Evolutionary conservation across 2,797 vertebrate species (phyloP).

Genomic region (Pempheris klunzingeri): DNA sequence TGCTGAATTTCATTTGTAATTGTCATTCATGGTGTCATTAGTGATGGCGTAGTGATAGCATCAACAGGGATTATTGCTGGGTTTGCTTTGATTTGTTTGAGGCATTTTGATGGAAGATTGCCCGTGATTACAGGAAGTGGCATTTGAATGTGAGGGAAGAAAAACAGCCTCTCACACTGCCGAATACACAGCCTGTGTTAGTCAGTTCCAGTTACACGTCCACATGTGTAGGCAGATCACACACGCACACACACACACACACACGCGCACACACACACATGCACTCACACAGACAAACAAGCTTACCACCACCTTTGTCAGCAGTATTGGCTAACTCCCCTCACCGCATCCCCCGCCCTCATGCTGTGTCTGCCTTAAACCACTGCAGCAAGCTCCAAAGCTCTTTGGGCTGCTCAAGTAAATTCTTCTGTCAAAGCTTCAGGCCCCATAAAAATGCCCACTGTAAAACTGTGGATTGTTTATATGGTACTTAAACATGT

Average conservation of each 20-base stretch:
- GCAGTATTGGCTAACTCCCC: constrained; percentile 75
- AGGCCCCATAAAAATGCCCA: constrained; percentile 46
- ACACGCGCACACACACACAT: constrained; percentile 31
- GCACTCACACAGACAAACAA: constrained; percentile 54
- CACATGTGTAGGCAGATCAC: constrained; percentile 40
- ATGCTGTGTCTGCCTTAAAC: constrained; percentile 68
- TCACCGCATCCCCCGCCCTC: constrained; percentile 45
- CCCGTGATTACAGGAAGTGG: constrained; percentile 48
- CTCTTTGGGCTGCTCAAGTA: constrained; percentile 61
- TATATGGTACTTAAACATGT: constrained; percentile 41
- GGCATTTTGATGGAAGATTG: constrained; percentile 55
- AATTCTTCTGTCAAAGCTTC: constrained; percentile 73
- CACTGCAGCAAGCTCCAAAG: constrained; percentile 67
- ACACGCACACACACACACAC: constrained; percentile 4
- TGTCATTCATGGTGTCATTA: constrained; percentile 35
- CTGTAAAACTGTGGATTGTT: constrained; percentile 56
- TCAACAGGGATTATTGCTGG: constrained; percentile 30
- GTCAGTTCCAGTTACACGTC: constrained; percentile 38
- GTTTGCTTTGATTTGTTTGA: constrained; percentile 54
- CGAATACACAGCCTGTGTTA: constrained; percentile 44
- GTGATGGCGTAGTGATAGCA: neutral
- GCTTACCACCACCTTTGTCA: constrained; percentile 74
- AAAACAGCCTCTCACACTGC: constrained; percentile 31
- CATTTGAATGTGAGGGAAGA: constrained; percentile 44
- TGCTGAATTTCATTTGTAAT: constrained; percentile 31